Percentiles rank a stretch among this genome's conserved stretches.
Conservation (phyloP, 2,888 invertebrate species). For the Pachymerium ferrugineum region DNA sequence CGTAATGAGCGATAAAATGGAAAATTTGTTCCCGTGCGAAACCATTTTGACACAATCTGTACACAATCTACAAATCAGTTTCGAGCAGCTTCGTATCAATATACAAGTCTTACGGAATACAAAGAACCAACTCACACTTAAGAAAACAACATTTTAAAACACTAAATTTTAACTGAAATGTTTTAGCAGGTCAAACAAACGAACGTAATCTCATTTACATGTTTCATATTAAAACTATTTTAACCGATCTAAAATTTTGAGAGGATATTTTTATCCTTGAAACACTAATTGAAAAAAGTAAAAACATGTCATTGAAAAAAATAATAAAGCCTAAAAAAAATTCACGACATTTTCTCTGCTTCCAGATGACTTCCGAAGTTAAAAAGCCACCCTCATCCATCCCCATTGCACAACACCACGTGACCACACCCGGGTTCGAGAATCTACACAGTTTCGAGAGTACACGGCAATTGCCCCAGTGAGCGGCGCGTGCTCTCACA, state of each 20-base stretch:
- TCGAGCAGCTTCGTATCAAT: not conserved
- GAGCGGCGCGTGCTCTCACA: not conserved
- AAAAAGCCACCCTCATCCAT: not conserved
- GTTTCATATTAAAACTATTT: too few relatives aligned
- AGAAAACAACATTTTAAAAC: too few relatives aligned
- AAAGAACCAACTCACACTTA: not conserved
- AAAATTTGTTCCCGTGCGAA: slow-evolving; percentile 7
- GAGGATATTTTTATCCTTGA: too few relatives aligned
- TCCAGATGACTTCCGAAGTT: not conserved
- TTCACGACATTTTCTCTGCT: not conserved
- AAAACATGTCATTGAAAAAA: not conserved
- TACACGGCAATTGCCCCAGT: not conserved
- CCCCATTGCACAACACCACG: not conserved
- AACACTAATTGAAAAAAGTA: not conserved
- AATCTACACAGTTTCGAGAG: not conserved
- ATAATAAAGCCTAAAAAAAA: not conserved
- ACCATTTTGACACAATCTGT: not conserved
- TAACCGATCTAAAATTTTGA: too few relatives aligned
- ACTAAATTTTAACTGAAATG: too few relatives aligned
- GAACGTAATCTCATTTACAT: too few relatives aligned
- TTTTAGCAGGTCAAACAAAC: too few relatives aligned
- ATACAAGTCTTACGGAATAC: not conserved
- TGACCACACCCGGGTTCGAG: not conserved
- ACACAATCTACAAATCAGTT: not conserved
- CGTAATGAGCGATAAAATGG: slow-evolving; percentile 18